A percentile compares a stretch with the other conserved stretches of the same genome.
phyloP scores from a whole-genome alignment of 2,113 vertebrate species.

The Dasyprocta punctata region DNA sequence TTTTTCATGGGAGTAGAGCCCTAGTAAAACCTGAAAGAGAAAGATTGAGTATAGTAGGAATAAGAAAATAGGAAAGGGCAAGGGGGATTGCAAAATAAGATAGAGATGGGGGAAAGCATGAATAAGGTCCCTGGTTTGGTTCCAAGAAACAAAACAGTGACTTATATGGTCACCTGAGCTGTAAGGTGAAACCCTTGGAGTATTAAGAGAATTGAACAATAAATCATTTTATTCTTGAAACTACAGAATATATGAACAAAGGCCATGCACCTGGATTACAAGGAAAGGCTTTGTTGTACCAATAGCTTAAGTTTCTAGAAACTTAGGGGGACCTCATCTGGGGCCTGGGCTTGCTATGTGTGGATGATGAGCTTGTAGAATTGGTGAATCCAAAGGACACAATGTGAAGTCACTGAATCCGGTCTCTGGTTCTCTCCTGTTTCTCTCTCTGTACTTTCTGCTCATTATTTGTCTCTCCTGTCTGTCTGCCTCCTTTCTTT shows the following conservation, averaged over 20 bases:
- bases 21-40: neutral
- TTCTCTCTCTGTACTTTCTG: neutral
- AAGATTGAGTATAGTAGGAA: neutral
- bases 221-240: constrained; percentile 16
- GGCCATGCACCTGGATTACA: constrained; percentile 58
- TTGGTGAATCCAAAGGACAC: neutral
- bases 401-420: neutral
- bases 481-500: neutral
- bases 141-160: neutral
- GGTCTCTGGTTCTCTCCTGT: neutral
- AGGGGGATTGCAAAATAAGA: neutral
- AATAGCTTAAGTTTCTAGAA: constrained; percentile 47
- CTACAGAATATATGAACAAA: constrained; percentile 53
- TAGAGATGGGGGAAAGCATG: neutral
- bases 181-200: constrained; percentile 48
- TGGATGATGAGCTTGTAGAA: neutral
- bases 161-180: neutral
- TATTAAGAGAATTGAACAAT: constrained; percentile 33
- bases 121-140: neutral
- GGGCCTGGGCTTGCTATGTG: neutral
- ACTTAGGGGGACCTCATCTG: neutral
- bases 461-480: neutral
- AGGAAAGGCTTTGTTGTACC: constrained; percentile 46
- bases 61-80: neutral
- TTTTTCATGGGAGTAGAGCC: neutral